Base-by-base conservation (phyloP, 1,140 invertebrate species). In the Drosophila parabipectinata region DNA sequence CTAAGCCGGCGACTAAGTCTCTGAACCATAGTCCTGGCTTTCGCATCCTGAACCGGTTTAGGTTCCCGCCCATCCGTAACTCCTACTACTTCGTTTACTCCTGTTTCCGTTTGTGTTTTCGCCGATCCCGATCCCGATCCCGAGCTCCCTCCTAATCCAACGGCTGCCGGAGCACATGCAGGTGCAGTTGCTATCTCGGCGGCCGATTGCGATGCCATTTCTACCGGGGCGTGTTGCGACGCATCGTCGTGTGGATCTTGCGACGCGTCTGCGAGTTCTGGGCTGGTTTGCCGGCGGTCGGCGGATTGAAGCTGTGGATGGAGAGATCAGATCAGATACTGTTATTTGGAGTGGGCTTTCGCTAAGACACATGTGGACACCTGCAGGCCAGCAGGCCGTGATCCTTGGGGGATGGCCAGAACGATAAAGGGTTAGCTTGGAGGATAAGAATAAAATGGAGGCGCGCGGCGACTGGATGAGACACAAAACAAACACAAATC, bases 201-300 rank as follows among this genome's bases (percentile, higher is more conserved):
- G 45, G 63, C 64, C 58, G 66, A 53, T 54, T 72, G 52, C 66
- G 61, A 62, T 52, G 61, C 78, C 64, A 69, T 76, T 83, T 79
- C 79, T 88, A 88, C 83, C 83, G 83, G 28, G 83, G 83, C 58
- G 76, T 79, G 30, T 67, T 28, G 14, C 83, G 83, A 45, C 83
- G 83, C 48, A 58, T 71, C 1, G 84, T 52, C 7, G 64, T n/a
- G 6, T 83, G 72, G 44, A 79, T 82, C 34, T 89, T 88, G 47
- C 83, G 79, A 14, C 83, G 79, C 57, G 44, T 57, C 30, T 72
- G 75, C 6, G 68, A 56, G 69, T 74, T 88, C n/a, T 73, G 83
- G n/a, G 58, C 60, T 6, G 68, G 39, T 15, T 76, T 82, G 44
- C 72, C 83, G 3, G 66, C 50, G 8, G 73, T 21, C 24, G 79